Percentiles rank a stretch among this genome's conserved stretches.
Conservation (phyloP, 2,113 vertebrate genomes). For the Ochotona princeps region DNA sequence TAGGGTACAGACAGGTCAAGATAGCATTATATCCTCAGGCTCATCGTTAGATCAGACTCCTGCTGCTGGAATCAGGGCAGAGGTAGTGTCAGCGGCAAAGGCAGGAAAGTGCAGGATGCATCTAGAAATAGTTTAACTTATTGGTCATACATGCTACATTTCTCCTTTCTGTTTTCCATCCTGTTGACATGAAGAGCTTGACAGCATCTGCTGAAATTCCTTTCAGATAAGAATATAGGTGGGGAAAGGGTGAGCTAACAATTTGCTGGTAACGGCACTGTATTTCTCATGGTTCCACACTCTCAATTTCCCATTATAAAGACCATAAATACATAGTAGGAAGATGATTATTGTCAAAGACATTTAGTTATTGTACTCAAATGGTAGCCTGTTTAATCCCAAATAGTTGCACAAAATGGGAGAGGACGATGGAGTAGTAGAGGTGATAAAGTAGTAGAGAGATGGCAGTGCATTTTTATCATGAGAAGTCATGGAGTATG, state of each 20-base stretch:
- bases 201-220: neutral
- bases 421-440: neutral
- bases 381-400: neutral
- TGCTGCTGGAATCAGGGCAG: neutral
- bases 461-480: slow-evolving; percentile 18
- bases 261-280: neutral
- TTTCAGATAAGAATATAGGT: slow-evolving; percentile 27
- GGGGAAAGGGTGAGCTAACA: neutral
- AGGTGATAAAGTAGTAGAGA: neutral
- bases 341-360: neutral
- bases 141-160: neutral
- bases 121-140: neutral
- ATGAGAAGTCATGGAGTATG: slow-evolving; percentile 12
- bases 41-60: neutral
- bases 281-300: neutral
- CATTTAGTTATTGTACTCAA: slow-evolving; percentile 23
- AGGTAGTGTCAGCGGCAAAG: neutral
- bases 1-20: neutral
- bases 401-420: slow-evolving; percentile 29
- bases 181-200: slow-evolving; percentile 11
- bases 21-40: neutral
- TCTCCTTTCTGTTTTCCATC: neutral
- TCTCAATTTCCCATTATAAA: slow-evolving; percentile 37
- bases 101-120: neutral
- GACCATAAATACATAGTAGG: neutral